Conservation (phyloP, 2,113 vertebrate species). For the Azemiops feae region DNA sequence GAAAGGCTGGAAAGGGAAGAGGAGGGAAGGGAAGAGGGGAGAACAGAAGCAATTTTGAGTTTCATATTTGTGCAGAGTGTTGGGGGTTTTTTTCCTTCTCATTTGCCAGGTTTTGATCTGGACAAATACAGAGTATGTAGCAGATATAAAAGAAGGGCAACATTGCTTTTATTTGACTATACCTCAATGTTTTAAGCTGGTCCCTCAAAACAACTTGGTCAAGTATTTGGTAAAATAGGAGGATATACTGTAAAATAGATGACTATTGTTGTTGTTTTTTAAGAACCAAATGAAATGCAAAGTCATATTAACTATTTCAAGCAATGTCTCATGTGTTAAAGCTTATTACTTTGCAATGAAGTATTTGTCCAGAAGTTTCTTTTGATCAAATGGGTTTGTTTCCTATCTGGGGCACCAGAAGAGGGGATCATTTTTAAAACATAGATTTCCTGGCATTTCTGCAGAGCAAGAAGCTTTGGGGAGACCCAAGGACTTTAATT, state of each 20-base stretch:
- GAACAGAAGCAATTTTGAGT: not conserved
- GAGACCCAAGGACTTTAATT: not conserved
- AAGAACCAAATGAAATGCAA: not conserved
- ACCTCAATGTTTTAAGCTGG: not conserved
- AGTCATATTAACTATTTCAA: not conserved
- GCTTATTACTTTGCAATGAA: slow-evolving; percentile 6
- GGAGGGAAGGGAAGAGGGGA: not conserved
- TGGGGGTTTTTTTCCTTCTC: not conserved
- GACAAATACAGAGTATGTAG: not conserved
- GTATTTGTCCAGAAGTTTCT: not conserved
- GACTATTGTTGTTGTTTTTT: not conserved
- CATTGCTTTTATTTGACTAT: not conserved
- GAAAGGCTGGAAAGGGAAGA: slow-evolving; percentile 23
- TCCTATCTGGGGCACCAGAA: not conserved
- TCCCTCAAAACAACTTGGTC: not conserved
- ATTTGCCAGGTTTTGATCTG: not conserved
- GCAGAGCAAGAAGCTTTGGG: not conserved
- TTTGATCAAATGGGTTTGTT: slow-evolving; percentile 34
- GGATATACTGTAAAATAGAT: not conserved
- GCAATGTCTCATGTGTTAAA: not conserved
- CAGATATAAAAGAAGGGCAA: not conserved
- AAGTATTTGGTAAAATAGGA: not conserved
- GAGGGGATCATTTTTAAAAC: slow-evolving; percentile 5
- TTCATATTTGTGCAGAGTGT: not conserved
- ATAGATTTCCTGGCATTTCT: slow-evolving; percentile 28